phyloP scores from a whole-genome alignment of 2,797 vertebrate genomes.

The Parauchenoglanis punctatus region DNA sequence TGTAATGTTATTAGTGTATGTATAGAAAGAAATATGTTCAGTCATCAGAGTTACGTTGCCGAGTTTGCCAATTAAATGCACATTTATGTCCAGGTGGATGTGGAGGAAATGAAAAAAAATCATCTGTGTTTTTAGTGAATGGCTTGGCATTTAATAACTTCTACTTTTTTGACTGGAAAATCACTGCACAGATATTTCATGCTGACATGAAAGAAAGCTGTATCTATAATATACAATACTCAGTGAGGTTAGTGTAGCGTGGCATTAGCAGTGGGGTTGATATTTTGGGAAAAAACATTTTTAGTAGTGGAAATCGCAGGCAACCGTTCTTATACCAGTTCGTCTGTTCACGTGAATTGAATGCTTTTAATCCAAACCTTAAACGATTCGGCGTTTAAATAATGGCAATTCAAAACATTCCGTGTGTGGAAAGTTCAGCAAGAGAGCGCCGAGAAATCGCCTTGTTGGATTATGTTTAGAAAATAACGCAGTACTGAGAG shows the following conservation, averaged over 20 bases:
- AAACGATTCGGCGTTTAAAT: background rate
- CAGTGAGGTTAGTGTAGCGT: too few relatives aligned
- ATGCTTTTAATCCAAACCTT: background rate
- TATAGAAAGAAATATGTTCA: background rate
- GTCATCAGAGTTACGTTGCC: background rate
- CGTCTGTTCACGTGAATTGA: background rate
- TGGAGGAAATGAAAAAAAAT: background rate
- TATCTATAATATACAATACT: background rate
- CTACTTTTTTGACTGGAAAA: too few relatives aligned
- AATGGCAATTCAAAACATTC: background rate
- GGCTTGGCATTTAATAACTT: background rate
- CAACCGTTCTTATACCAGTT: background rate
- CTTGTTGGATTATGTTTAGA: background rate
- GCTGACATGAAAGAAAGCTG: background rate
- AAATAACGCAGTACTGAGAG: background rate
- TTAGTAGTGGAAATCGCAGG: background rate
- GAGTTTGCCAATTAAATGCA: background rate
- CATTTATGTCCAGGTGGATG: background rate
- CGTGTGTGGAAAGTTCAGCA: background rate
- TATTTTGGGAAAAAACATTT: too few relatives aligned
- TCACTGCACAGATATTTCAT: background rate
- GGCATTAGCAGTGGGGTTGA: too few relatives aligned
- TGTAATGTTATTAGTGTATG: background rate
- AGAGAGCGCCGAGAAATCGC: background rate
- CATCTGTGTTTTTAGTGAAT: background rate